Conservation (phyloP, 2,113 vertebrate genomes). For the Barnardius zonarius region DNA sequence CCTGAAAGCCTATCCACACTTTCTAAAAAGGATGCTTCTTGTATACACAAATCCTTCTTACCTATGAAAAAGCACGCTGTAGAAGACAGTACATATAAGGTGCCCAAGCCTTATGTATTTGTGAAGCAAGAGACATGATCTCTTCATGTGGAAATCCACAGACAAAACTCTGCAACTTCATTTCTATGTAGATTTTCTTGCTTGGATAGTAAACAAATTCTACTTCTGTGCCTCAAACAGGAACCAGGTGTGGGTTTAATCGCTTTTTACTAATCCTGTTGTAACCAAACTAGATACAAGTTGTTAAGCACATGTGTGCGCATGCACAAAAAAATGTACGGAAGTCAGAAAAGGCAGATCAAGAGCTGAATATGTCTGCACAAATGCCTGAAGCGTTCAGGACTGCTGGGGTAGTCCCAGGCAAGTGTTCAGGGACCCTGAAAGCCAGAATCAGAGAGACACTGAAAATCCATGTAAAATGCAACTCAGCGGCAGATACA, state of each 20-base stretch:
- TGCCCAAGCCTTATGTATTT: not conserved
- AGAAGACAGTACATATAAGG: not conserved
- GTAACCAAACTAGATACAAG: not conserved
- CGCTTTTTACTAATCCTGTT: not conserved
- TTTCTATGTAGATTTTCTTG: not conserved
- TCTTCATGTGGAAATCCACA: not conserved
- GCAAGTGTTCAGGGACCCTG: not conserved
- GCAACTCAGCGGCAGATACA: not conserved
- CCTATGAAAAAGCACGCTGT: not conserved
- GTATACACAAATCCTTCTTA: not conserved
- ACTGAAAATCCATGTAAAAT: not conserved
- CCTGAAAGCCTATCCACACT: not conserved
- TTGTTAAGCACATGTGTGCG: not conserved
- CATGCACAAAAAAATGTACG: not conserved
- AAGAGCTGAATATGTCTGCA: not conserved
- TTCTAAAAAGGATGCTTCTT: not conserved
- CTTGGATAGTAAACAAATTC: not conserved
- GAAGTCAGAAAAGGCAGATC: not conserved
- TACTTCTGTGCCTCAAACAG: not conserved
- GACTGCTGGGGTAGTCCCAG: not conserved
- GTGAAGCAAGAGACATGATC: not conserved
- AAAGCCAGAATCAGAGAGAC: not conserved
- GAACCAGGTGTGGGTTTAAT: not conserved
- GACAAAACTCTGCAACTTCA: not conserved
- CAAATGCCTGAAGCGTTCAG: not conserved